Percentiles rank a stretch among this genome's conserved stretches.
Evolutionary conservation across 2,888 invertebrate species (phyloP).

Genomic region (Lasius platythorax): DNA sequence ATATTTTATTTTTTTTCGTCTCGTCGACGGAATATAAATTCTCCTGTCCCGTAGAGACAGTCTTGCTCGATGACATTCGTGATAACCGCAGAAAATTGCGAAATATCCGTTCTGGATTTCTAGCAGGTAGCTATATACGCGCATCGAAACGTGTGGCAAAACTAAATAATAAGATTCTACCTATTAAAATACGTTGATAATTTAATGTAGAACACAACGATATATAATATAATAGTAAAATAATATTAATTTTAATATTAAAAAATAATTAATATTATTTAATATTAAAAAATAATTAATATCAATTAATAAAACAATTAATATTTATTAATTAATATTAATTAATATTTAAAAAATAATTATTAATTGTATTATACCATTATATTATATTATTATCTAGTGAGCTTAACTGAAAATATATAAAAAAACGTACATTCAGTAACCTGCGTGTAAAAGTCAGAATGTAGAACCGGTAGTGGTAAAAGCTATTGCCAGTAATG

Average conservation of each 20-base stretch:
- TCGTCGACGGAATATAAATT: neutral
- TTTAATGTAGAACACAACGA: neutral
- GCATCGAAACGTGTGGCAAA: neutral
- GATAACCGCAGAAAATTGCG: neutral
- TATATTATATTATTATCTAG: neutral
- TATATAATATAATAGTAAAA: neutral
- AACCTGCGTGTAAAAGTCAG: slow-evolving; percentile 61
- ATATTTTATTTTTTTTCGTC: neutral
- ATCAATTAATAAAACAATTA: neutral
- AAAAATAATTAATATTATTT: neutral
- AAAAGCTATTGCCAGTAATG: slow-evolving; percentile 37
- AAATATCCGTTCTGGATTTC: slow-evolving; percentile 11
- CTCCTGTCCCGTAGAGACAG: too few relatives aligned
- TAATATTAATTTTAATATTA: neutral
- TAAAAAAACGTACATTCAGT: slow-evolving; percentile 59
- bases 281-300: neutral
- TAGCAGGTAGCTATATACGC: neutral
- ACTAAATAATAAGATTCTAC: neutral
- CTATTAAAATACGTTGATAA: neutral
- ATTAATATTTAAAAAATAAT: neutral
- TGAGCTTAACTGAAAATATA: slow-evolving; percentile 20
- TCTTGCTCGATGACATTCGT: neutral
- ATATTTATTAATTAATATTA: neutral
- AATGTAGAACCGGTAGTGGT: neutral
- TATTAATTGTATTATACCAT: neutral